Percentiles rank a stretch among this genome's conserved stretches.
These are phyloP conservation scores for Asbolus verrucosus DNA, from an alignment of 1,140 invertebrate genomes.

Conservation along the genomic window DNA sequence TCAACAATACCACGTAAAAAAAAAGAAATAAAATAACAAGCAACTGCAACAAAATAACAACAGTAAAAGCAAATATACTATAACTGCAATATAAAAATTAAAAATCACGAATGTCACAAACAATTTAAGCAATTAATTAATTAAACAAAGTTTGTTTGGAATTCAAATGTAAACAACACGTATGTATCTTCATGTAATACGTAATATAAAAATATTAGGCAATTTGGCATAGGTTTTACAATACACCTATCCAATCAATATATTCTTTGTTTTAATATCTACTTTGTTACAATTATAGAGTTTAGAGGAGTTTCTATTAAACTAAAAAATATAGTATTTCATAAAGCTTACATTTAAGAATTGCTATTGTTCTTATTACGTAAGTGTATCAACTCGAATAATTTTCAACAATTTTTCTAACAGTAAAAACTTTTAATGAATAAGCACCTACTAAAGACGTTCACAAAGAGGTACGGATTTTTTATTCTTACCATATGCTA, in stretches of 20 bases:
- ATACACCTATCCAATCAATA: background rate
- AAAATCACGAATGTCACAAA: background rate
- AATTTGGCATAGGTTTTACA: background rate
- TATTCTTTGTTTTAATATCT: background rate
- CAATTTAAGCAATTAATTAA: background rate
- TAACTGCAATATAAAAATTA: background rate
- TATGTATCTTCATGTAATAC: constrained; percentile 2
- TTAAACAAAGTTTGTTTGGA: background rate
- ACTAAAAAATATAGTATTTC: constrained; percentile 21
- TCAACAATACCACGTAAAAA: too few relatives aligned
- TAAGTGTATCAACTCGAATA: constrained; percentile 25
- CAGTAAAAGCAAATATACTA: too few relatives aligned
- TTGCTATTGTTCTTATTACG: constrained; percentile 10
- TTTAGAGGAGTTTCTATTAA: constrained; percentile 2
- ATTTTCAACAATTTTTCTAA: constrained; percentile 32
- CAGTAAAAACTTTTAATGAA: constrained; percentile 20
- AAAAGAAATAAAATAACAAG: too few relatives aligned
- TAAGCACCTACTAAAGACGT: constrained; percentile 12
- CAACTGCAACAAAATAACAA: too few relatives aligned
- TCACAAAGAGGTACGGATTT: constrained; percentile 19
- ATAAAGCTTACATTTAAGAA: constrained; percentile 24
- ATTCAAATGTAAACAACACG: constrained; percentile 7
- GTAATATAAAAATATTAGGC: constrained; percentile 35
- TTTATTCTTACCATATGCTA: constrained; percentile 1
- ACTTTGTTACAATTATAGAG: constrained; percentile 6